A percentile compares a stretch with the other conserved stretches of the same genome.
Evolutionary conservation across 2,797 vertebrate species (phyloP).

Genomic region (Graptemys geographica): DNA sequence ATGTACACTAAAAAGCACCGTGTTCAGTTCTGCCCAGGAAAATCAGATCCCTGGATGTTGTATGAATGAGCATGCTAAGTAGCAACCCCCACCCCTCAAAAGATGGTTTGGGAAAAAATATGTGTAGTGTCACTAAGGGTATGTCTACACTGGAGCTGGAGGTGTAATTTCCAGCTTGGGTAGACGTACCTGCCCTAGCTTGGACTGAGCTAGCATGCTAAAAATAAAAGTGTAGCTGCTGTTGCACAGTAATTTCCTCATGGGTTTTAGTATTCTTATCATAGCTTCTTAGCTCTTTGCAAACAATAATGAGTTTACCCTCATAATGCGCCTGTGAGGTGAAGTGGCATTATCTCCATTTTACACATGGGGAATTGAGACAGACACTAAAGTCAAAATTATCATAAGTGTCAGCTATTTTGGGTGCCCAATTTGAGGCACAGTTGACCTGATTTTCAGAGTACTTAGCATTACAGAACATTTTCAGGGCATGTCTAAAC

Average conservation of each 20-base stretch:
- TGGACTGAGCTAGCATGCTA: background rate
- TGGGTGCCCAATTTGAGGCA: background rate
- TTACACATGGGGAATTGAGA: accelerated
- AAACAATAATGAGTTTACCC: background rate
- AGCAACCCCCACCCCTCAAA: accelerated
- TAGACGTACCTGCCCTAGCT: background rate
- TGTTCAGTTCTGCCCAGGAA: background rate
- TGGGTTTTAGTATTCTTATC: background rate
- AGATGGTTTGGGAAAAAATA: background rate
- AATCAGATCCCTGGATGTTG: background rate
- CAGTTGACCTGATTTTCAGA: background rate
- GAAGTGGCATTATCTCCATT: background rate
- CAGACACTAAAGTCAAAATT: background rate
- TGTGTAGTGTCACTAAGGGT: background rate
- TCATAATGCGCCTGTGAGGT: background rate
- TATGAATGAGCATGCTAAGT: background rate
- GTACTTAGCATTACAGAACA: background rate
- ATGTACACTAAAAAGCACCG: background rate
- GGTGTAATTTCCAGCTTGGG: background rate
- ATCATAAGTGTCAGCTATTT: background rate
- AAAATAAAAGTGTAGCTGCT: background rate
- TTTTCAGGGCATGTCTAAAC: no score
- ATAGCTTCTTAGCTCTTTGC: background rate
- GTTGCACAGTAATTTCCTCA: background rate
- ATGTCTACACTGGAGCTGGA: background rate